Conservation (phyloP, 2,797 vertebrate species). For the Falco novaeseelandiae region DNA sequence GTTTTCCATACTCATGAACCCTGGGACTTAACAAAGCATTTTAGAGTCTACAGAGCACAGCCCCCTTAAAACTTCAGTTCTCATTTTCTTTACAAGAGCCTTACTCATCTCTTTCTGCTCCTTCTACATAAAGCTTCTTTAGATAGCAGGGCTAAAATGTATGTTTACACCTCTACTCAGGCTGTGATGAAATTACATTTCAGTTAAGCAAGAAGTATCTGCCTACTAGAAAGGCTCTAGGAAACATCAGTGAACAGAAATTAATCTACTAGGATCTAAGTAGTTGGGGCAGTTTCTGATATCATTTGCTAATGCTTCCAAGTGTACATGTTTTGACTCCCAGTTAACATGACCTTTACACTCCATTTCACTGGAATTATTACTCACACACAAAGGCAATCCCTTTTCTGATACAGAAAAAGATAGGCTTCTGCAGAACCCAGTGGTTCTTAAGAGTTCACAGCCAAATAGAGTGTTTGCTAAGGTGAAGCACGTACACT, state of each 20-base stretch:
- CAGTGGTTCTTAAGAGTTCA: accelerated
- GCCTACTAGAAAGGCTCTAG: not conserved
- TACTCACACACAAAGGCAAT: not conserved
- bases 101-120: not conserved
- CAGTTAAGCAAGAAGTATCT: not conserved
- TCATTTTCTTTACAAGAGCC: not conserved
- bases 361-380: not conserved
- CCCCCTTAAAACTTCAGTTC: not conserved
- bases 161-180: not conserved
- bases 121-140: not conserved
- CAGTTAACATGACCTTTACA: not conserved
- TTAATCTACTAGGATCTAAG: not conserved
- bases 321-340: not conserved
- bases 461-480: not conserved
- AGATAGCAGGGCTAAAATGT: not conserved
- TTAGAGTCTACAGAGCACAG: not conserved
- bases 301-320: not conserved
- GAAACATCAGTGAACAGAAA: not conserved
- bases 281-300: not conserved
- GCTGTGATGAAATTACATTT: not conserved
- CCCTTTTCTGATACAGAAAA: not conserved
- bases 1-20: not conserved
- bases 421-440: conserved; percentile 55
- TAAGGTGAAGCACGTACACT: accelerated
- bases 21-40: not conserved